Conservation (phyloP, 1,140 invertebrate genomes). For the Meteorus sp. region DNA sequence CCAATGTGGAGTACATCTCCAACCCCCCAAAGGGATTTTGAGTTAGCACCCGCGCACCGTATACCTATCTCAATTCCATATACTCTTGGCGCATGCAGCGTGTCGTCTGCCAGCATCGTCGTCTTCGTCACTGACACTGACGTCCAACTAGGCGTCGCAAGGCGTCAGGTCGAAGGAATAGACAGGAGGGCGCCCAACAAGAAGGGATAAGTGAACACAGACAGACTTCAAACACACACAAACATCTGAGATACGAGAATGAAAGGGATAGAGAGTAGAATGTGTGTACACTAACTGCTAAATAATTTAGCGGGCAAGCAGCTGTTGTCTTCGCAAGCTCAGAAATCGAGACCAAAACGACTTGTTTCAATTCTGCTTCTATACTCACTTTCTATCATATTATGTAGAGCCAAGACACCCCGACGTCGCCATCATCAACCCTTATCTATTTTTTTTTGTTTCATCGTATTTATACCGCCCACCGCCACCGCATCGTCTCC, state of each 20-base stretch:
- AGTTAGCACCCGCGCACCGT: neutral
- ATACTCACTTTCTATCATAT: neutral
- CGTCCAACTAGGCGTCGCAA: neutral
- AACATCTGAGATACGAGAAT: neutral
- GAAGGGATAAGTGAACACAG: neutral
- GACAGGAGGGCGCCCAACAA: no score
- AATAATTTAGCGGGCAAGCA: conserved; percentile 15
- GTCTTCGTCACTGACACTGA: conserved; percentile 1
- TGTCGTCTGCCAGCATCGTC: conserved; percentile 17
- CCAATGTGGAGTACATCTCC: neutral
- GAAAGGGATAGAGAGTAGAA: neutral
- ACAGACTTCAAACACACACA: neutral
- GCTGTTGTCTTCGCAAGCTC: conserved; percentile 23
- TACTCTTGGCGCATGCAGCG: neutral
- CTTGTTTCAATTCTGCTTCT: neutral
- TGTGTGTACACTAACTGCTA: conserved; percentile 11
- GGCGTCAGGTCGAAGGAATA: neutral
- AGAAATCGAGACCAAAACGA: conserved; percentile 4
- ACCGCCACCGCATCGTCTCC: neutral
- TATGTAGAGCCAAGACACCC: neutral
- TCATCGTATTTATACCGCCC: neutral
- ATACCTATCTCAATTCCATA: neutral
- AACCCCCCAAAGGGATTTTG: conserved; percentile 10
- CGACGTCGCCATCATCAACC: no score
- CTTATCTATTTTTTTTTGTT: neutral